Base-by-base conservation (phyloP, 2,888 invertebrate species). In the Macropis europaea region DNA sequence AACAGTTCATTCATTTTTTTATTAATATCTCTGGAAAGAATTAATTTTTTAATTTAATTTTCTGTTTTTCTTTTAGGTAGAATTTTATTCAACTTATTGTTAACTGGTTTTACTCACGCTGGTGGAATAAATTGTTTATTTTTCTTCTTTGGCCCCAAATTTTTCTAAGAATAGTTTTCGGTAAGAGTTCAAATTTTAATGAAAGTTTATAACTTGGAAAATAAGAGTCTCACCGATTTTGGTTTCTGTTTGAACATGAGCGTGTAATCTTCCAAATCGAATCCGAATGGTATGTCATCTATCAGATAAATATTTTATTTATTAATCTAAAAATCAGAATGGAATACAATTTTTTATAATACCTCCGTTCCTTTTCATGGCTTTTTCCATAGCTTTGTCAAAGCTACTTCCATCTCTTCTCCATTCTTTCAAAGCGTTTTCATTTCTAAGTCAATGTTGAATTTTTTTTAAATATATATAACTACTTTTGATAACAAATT, bases 371-470 rank as follows among this genome's bases (percentile, higher is more conserved):
- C 89, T 86, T 52, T 73, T 86, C 15, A 84, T 81, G 30, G 84
- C 82, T 68, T 82, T 84, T 11, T 62, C 72, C 61, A 82, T 82
- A 66, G 82, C 83, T 79, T 73, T 83, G 43, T 66, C 87, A 88
- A 38, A 85, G 3, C 88, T 84, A 61, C 86, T 90, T 79, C 91
- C 91, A 52, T 88, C 88, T 40, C 83, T 88, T 42, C 93, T 91
- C 94, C 94, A 94, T 40, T 91, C 90, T 50, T 89, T 90, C 7
- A 94, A 81, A 1, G 90, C 87, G 73, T 91, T 91, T 61, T 90
- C 81, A 73, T 91, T 90, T 75, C 92, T 91, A 59, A 57, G 15
- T 7, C 40, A 11, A 6, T 38, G 50, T 24, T 0, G 0, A 17
- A 4, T 19, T 1, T 2, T n/a, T 32, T 15, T 6, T 4, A 26